Evolutionary conservation across 2,113 vertebrate species (phyloP).

Genomic region (Martes martes): DNA sequence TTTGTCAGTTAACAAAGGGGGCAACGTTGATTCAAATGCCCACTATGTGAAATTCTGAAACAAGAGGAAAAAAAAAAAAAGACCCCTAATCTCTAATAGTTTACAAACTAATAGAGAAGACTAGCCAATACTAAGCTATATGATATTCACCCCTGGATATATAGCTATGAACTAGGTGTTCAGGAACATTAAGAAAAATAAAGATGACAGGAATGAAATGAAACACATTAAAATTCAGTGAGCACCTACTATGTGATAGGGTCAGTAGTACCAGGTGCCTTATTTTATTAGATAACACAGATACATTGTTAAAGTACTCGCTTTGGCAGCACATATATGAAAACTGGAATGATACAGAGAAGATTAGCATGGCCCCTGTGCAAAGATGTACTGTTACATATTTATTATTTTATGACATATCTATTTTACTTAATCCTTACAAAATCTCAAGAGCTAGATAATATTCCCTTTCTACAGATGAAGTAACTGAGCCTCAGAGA

Average conservation of each 20-base stretch:
- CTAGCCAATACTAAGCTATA: neutral
- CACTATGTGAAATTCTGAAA: neutral
- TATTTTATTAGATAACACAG: neutral
- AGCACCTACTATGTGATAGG: neutral
- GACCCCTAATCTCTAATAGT: neutral
- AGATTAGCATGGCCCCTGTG: neutral
- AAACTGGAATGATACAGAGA: neutral
- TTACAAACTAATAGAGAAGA: neutral
- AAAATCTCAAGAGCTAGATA: neutral
- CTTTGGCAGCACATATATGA: neutral
- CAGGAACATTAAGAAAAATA: neutral
- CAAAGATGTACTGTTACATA: neutral
- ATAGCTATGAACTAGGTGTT: neutral
- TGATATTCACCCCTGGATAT: neutral
- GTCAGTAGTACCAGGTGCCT: neutral
- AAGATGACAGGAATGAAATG: neutral
- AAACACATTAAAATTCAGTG: neutral
- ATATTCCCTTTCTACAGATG: neutral
- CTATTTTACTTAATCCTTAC: neutral
- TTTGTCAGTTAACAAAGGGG: neutral
- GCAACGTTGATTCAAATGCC: neutral
- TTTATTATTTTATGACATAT: neutral
- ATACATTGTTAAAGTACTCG: neutral
- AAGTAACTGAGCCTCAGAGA: neutral
- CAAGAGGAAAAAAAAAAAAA: neutral